Conservation (phyloP, 2,888 invertebrate genomes). For the Epinotia brunnichana region DNA sequence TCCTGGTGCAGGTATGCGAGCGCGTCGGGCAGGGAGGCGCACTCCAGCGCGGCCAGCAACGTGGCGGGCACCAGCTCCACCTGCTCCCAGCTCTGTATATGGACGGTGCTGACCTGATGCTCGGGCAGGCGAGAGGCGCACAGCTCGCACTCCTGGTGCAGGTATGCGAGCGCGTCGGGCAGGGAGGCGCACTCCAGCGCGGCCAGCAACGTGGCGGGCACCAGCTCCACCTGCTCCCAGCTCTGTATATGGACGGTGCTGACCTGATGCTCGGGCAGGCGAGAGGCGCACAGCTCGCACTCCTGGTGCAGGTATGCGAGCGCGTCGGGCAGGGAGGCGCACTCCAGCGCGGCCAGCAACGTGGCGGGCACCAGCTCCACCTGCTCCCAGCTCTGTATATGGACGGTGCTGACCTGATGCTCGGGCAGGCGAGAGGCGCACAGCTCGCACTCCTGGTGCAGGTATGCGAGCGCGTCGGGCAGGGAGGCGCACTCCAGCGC, state of each 20-base stretch:
- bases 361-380: conserved; percentile 64
- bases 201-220: not conserved
- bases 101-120: too few relatives aligned
- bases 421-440: conserved; percentile 82
- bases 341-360: conserved; percentile 93
- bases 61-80: too few relatives aligned
- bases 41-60: too few relatives aligned
- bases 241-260: too few relatives aligned
- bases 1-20: too few relatives aligned
- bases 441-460: not conserved
- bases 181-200: not conserved
- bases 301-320: conserved; percentile 94
- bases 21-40: too few relatives aligned
- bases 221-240: conserved; percentile 54
- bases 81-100: too few relatives aligned
- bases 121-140: too few relatives aligned
- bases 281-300: conserved; percentile 94
- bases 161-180: not conserved
- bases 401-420: too few relatives aligned
- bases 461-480: not conserved
- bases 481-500: not conserved
- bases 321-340: conserved; percentile 90
- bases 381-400: too few relatives aligned
- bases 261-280: conserved; percentile 91
- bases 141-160: too few relatives aligned